These are phyloP conservation scores for Cyanoramphus novaezelandiae DNA, from an alignment of 2,113 vertebrate genomes.

Conservation along the genomic window DNA sequence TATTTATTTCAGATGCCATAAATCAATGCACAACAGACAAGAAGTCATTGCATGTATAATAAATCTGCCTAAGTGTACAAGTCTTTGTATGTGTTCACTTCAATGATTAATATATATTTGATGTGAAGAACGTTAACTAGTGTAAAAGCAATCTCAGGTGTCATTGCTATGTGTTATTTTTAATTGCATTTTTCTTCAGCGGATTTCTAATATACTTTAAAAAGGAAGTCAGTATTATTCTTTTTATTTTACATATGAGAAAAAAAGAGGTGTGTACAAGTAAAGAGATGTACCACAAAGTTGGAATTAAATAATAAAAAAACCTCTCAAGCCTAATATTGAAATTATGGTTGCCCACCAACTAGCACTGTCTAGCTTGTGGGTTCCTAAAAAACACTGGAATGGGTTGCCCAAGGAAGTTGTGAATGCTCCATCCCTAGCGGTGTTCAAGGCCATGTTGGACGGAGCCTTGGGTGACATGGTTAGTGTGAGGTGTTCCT, in stretches of 20 bases:
- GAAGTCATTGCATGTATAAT: background rate
- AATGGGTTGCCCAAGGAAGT: too few species aligned
- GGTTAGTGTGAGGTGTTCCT: too few species aligned
- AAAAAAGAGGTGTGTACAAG: background rate
- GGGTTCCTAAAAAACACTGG: background rate
- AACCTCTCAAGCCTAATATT: accelerated
- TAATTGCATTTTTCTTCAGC: background rate
- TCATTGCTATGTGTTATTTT: background rate
- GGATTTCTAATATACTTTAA: background rate
- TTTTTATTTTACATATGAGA: background rate
- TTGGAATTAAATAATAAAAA: background rate
- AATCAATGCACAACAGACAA: background rate
- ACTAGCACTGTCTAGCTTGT: background rate
- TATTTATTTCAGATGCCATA: background rate
- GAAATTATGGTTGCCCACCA: background rate
- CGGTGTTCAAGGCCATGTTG: too few species aligned
- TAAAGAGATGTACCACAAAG: background rate
- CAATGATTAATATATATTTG: background rate
- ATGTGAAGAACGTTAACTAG: background rate
- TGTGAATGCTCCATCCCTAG: too few species aligned
- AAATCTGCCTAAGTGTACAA: background rate
- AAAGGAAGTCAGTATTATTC: background rate
- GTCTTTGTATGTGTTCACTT: background rate
- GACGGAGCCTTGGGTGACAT: too few species aligned
- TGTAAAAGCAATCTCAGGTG: background rate